phyloP scores from a whole-genome alignment of 1,140 invertebrate genomes.

The Pseudachorutes palmiensis region DNA sequence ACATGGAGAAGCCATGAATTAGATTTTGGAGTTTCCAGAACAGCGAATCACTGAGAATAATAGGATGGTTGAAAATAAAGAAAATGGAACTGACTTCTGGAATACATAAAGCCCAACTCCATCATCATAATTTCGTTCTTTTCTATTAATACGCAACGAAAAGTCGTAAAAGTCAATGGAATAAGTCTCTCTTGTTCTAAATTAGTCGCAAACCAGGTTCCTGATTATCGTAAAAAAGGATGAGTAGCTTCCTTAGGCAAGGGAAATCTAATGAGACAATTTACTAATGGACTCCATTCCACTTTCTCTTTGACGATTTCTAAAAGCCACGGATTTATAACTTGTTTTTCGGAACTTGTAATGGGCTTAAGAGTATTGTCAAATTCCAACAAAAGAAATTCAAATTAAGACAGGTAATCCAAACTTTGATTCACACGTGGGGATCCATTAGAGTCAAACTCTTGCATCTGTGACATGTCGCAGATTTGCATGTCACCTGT shows the following conservation, averaged over 20 bases:
- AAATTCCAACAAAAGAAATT: no score
- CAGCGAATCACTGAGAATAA: background rate
- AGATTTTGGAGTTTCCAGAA: background rate
- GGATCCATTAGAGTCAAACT: no score
- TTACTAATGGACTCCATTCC: slow-evolving; percentile 5
- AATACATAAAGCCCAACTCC: background rate
- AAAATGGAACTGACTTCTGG: background rate
- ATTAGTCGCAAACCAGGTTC: background rate
- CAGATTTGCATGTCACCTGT: no score
- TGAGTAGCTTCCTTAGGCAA: background rate
- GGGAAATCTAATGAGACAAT: background rate
- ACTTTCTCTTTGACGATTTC: background rate
- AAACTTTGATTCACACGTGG: no score
- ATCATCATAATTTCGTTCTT: background rate
- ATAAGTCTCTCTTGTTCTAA: background rate
- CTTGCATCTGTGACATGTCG: no score
- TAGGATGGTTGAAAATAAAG: background rate
- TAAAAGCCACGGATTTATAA: background rate
- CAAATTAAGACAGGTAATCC: no score
- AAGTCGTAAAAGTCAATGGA: background rate
- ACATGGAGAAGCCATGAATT: background rate
- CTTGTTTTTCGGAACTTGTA: background rate
- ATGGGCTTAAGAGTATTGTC: no score
- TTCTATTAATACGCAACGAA: background rate
- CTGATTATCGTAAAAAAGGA: background rate